Conservation (phyloP, 2,113 vertebrate genomes). For the Callipepla squamata region DNA sequence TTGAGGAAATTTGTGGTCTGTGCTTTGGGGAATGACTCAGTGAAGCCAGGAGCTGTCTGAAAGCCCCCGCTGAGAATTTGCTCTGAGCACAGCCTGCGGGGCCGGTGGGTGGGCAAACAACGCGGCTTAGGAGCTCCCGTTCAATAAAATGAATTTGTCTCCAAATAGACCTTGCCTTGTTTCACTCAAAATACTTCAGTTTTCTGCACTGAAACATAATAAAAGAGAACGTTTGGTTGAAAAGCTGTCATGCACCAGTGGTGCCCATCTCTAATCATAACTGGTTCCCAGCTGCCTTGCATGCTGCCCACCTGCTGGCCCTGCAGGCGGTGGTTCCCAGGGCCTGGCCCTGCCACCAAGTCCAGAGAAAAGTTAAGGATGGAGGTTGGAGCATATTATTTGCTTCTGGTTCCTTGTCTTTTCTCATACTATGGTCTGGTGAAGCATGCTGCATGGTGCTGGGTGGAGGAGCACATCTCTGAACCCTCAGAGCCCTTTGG, state of each 20-base stretch:
- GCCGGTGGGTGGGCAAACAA: background rate
- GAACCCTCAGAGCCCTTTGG: background rate
- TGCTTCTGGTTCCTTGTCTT: background rate
- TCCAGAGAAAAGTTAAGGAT: background rate
- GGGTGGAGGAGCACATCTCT: background rate
- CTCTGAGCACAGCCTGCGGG: background rate
- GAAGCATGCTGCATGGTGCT: background rate
- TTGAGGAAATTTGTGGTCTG: background rate
- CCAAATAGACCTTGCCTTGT: background rate
- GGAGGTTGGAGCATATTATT: background rate
- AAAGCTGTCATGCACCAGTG: background rate
- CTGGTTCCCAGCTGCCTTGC: background rate
- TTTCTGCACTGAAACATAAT: background rate
- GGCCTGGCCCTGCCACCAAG: background rate
- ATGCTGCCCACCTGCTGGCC: background rate
- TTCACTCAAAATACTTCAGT: background rate
- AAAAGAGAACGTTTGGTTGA: background rate
- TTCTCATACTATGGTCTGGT: background rate
- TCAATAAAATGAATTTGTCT: background rate
- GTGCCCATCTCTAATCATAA: background rate
- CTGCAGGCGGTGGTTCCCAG: accelerated
- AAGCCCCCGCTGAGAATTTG: background rate
- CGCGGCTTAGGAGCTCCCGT: background rate
- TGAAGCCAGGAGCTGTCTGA: background rate
- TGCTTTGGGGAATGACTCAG: background rate